Evolutionary conservation across 2,888 invertebrate species (phyloP).

Genomic region (Ormia ochracea): DNA sequence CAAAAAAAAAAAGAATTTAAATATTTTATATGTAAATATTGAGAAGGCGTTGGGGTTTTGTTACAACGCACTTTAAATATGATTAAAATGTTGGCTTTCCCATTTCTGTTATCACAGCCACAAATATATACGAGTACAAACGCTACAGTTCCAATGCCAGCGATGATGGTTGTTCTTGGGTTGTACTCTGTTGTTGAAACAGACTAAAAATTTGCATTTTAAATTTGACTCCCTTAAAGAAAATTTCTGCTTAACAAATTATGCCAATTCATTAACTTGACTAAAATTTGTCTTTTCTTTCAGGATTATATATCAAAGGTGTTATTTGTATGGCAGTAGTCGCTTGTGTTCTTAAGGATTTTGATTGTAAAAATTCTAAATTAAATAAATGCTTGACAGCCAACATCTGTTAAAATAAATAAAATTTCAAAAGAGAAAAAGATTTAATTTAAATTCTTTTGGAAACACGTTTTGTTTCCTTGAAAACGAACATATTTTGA

Average conservation of each 20-base stretch:
- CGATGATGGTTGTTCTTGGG: not conserved
- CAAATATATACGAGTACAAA: no score
- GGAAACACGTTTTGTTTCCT: no score
- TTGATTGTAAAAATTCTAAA: not conserved
- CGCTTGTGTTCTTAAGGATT: not conserved
- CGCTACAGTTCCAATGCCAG: not conserved
- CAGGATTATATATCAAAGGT: not conserved
- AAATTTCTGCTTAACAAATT: constrained; percentile 28
- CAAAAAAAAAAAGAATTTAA: not conserved
- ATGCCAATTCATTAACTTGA: constrained; percentile 54
- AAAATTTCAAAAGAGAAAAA: not conserved
- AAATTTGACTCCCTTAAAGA: constrained; percentile 11
- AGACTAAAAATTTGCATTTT: constrained; percentile 38
- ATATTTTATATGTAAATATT: not conserved
- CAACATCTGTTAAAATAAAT: constrained; percentile 1
- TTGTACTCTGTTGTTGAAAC: constrained; percentile 8
- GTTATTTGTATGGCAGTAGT: not conserved
- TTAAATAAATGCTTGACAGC: not conserved
- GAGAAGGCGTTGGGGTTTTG: not conserved
- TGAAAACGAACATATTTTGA: no score
- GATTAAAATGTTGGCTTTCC: constrained; percentile 25
- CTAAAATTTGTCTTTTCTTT: not conserved
- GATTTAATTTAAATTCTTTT: not conserved
- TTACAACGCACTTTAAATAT: not conserved
- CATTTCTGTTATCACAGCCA: not conserved